Conservation (phyloP, 2,888 invertebrate genomes). For the Sarcophaga rosellei region DNA sequence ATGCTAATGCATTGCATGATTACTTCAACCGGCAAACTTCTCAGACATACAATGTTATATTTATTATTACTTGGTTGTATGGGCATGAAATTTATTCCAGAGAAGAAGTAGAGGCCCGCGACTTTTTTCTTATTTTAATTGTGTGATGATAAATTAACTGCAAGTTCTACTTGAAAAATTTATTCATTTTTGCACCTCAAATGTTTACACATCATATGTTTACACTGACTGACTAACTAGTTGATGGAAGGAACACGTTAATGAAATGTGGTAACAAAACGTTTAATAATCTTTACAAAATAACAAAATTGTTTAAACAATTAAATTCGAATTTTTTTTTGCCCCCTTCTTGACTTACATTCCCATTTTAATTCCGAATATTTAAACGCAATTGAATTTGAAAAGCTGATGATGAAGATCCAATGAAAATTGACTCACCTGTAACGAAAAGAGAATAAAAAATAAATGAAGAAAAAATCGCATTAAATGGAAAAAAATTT, state of each 20-base stretch:
- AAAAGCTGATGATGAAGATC: neutral
- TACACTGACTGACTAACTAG: too few relatives aligned
- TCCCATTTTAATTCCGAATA: neutral
- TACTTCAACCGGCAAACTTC: neutral
- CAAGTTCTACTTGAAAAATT: too few relatives aligned
- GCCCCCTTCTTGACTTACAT: neutral
- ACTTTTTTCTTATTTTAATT: neutral
- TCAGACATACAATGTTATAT: neutral
- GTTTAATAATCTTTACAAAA: slow-evolving; percentile 8
- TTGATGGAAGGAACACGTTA: neutral
- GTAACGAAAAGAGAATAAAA: slow-evolving; percentile 12
- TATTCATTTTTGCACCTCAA: too few relatives aligned
- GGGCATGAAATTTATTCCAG: slow-evolving; percentile 36
- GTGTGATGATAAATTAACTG: too few relatives aligned
- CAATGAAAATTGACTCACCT: slow-evolving; percentile 6
- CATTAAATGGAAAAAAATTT: neutral
- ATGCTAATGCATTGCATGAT: too few relatives aligned
- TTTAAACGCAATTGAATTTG: slow-evolving; percentile 1
- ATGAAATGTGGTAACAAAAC: slow-evolving; percentile 36
- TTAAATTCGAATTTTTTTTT: neutral
- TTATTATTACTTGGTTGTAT: slow-evolving; percentile 16
- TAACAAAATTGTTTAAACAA: neutral
- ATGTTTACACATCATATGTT: too few relatives aligned
- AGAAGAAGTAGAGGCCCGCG: neutral
- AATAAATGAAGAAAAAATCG: neutral